Conservation (phyloP, 2,113 vertebrate genomes). For the Loxodonta africana region DNA sequence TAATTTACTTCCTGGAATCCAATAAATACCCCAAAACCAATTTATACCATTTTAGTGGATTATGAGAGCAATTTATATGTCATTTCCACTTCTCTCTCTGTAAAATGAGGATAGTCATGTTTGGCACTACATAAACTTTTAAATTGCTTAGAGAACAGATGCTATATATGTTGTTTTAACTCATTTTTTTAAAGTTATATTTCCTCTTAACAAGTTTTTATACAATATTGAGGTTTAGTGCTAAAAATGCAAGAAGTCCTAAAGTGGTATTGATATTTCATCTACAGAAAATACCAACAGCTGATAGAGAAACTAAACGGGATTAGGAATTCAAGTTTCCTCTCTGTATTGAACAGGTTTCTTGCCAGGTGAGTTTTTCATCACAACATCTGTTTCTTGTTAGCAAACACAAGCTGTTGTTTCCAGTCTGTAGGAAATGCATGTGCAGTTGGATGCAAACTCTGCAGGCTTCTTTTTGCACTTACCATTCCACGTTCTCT, state of each 20-base stretch:
- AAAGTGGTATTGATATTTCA: constrained; percentile 62
- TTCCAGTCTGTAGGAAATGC: constrained; percentile 65
- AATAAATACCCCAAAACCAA: constrained; percentile 53
- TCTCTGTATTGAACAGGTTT: constrained; percentile 63
- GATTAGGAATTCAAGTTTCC: constrained; percentile 56
- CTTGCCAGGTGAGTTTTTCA: constrained; percentile 76
- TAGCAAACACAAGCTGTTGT: constrained; percentile 75
- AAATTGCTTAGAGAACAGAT: constrained; percentile 56
- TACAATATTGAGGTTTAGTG: constrained; percentile 46
- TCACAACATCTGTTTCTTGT: constrained; percentile 72
- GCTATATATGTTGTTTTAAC: constrained; percentile 27
- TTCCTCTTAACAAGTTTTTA: constrained; percentile 69
- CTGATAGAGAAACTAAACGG: constrained; percentile 72
- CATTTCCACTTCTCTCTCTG: constrained; percentile 51
- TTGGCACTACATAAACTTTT: constrained; percentile 4
- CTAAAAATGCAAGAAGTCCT: constrained; percentile 66
- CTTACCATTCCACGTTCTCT: not conserved
- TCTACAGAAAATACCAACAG: constrained; percentile 61
- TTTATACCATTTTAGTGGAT: not conserved
- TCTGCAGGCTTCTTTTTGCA: not conserved
- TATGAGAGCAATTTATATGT: constrained; percentile 40
- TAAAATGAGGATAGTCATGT: constrained; percentile 26
- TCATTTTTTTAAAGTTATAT: constrained; percentile 69
- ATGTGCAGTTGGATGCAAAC: constrained; percentile 41
- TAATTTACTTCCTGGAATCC: not conserved